Evolutionary conservation across 2,113 vertebrate species (phyloP).

Genomic region (Pao palembangensis): DNA sequence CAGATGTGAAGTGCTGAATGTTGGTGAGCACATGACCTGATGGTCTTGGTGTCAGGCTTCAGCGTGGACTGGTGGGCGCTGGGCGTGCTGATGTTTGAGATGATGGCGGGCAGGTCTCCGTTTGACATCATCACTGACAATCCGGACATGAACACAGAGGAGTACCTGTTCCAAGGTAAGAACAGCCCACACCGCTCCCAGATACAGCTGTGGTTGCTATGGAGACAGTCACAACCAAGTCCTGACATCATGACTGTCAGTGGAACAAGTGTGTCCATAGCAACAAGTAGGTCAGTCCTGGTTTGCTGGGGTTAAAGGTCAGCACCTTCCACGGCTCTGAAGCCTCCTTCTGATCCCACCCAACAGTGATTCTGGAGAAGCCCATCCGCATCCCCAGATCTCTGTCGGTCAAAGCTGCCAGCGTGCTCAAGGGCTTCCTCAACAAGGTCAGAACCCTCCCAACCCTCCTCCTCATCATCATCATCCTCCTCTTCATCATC

Average conservation of each 20-base stretch:
- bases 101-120: constrained; percentile 97
- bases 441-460: constrained; percentile 87
- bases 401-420: constrained; percentile 97
- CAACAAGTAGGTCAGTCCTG: too few relatives aligned
- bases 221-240: too few relatives aligned
- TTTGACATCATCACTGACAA: constrained; percentile 99
- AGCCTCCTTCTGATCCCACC: constrained; percentile 28
- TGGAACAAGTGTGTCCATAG: too few relatives aligned
- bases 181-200: too few relatives aligned
- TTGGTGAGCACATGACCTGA: background rate
- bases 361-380: constrained; percentile 95
- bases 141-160: constrained; percentile 99
- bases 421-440: constrained; percentile 97
- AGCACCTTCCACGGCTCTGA: too few relatives aligned
- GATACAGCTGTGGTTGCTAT: too few relatives aligned
- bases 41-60: constrained; percentile 80
- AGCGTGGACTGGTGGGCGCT: constrained; percentile 99
- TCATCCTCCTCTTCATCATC: too few relatives aligned
- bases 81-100: constrained; percentile 98
- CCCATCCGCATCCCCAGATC: constrained; percentile 98
- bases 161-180: constrained; percentile 98
- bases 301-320: too few relatives aligned
- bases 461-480: too few relatives aligned
- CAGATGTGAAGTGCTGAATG: too few relatives aligned
- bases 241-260: too few relatives aligned